Evolutionary conservation across 2,113 vertebrate species (phyloP).

Genomic region (Hymenochirus boettgeri): DNA sequence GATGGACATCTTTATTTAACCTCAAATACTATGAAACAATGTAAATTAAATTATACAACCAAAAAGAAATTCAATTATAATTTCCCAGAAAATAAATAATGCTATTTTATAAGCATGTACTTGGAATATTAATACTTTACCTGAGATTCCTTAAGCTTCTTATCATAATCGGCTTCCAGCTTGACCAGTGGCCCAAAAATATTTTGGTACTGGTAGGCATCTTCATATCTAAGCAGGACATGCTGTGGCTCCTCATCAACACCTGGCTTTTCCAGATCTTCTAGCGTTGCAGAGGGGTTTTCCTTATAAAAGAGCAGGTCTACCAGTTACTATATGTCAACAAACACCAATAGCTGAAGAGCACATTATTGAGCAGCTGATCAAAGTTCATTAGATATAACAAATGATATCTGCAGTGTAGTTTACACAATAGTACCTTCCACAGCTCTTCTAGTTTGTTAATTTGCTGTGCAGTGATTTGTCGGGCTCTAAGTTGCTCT

Average conservation of each 20-base stretch:
- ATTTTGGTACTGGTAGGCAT: conserved; percentile 98
- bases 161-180: conserved; percentile 96
- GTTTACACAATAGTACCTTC: conserved; percentile 69
- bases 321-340: background rate
- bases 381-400: no score
- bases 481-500: conserved; percentile 89
- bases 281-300: conserved; percentile 90
- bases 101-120: no score
- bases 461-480: conserved; percentile 96
- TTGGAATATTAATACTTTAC: conserved; percentile 62
- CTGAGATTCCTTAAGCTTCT: conserved; percentile 99
- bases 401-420: no score
- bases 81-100: no score
- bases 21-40: no score
- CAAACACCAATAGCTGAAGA: no score
- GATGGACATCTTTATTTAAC: no score
- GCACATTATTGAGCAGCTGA: no score
- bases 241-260: conserved; percentile 97
- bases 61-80: no score
- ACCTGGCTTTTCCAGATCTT: conserved; percentile 95
- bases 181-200: conserved; percentile 97
- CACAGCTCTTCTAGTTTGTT: conserved; percentile 97
- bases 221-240: conserved; percentile 91
- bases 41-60: no score
- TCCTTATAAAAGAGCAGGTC: conserved; percentile 79